Evolutionary conservation across 1,140 invertebrate species (phyloP).

Genomic region (Drosophila navojoa): DNA sequence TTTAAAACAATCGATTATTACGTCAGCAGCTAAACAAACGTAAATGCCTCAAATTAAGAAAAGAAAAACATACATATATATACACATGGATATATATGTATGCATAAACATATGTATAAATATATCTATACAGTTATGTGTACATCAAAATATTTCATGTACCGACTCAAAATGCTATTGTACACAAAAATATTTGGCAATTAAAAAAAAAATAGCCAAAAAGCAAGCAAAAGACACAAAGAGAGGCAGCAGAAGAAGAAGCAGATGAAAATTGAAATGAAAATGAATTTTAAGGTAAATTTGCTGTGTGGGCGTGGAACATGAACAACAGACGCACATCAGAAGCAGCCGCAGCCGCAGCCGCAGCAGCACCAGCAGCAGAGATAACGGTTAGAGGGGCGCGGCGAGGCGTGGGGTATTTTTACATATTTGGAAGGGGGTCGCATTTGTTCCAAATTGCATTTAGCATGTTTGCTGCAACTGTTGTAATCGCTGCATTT

Average conservation of each 20-base stretch:
- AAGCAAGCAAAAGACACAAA: conserved; percentile 4
- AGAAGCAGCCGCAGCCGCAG: neutral
- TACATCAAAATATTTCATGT: conserved; percentile 32
- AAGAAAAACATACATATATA: neutral
- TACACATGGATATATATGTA: conserved; percentile 13
- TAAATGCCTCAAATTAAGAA: conserved; percentile 25
- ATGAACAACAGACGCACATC: conserved; percentile 29
- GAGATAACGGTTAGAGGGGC: neutral
- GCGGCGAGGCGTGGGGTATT: neutral
- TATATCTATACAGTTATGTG: neutral
- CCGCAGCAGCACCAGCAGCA: neutral
- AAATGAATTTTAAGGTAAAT: conserved; percentile 78
- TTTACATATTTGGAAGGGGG: conserved; percentile 1
- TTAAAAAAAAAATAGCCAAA: conserved; percentile 43
- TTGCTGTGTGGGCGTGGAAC: conserved; percentile 57
- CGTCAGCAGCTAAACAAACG: conserved; percentile 59
- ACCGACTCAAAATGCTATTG: conserved; percentile 43
- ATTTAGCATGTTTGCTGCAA: conserved; percentile 52
- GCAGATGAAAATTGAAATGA: conserved; percentile 41
- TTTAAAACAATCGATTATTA: conserved; percentile 71
- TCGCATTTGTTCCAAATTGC: conserved; percentile 59
- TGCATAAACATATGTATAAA: neutral
- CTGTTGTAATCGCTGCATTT: conserved; percentile 42
- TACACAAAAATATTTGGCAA: conserved; percentile 53
- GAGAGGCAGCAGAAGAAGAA: neutral